Base-by-base conservation (phyloP, 1,140 invertebrate species). In the Panagrolaimus sp. region DNA sequence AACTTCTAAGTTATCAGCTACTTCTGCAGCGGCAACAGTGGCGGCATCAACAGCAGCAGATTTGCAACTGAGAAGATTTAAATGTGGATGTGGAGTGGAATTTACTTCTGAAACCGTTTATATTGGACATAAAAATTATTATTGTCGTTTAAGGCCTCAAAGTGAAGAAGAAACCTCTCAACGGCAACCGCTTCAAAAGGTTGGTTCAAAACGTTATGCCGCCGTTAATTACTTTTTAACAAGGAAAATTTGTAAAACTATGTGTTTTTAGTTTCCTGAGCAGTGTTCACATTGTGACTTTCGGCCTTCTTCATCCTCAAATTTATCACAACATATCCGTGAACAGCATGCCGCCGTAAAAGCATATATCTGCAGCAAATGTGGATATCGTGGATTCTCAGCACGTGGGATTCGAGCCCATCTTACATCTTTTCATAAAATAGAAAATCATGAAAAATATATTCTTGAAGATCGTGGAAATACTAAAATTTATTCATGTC, bases 271-370 rank as follows among this genome's bases (percentile, higher is more conserved):
- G 51, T 57, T 57, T 57, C 51, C 51, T 25, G 27, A 57, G 20
- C 51, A 57, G 20, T 57, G 51, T 27, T 20, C 20, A 11, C 51
- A 57, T 11, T 57, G 51, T 27, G 27, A 57, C 4, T 57, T 57
- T 20, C 9, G 20, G 4, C 20, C 51, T 0, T 25, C 20, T 8
- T 57, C 51, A 11, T 20, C 63, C 44, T 44, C 63, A 0, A 20
- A 57, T 11, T 20, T 57, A 27, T 25, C 20, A 11, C 51, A 57
- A 57, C 51, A 68, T 20, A 16, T 68, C 13, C 53, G 68, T 5
- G 43, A 67, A 7, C 71, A 68, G 13, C 69, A 70, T 53, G 71
- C 46, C 16, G 47, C 44, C 27, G 46, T 70, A 4, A 67, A 70
- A 53, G 67, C 47, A 4, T 70, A 42, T 27, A 45, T 70, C 20